phyloP scores from a whole-genome alignment of 2,113 vertebrate genomes.

The Prinia subflava region DNA sequence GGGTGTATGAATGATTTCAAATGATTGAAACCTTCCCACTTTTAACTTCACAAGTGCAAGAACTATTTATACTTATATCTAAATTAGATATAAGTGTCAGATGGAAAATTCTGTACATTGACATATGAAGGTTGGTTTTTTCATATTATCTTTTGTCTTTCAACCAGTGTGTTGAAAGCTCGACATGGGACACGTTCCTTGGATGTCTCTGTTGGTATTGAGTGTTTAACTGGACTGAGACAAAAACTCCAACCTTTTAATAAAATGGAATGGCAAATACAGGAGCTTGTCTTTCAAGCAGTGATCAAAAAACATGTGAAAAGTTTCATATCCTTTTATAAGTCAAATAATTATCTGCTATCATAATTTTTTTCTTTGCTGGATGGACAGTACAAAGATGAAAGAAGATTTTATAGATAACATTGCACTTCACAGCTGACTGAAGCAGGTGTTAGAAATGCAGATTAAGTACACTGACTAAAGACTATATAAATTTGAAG shows the following conservation, averaged over 20 bases:
- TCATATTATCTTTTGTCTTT: background rate
- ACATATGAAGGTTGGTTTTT: background rate
- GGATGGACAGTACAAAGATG: conserved; percentile 82
- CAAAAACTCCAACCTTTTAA: conserved; percentile 22
- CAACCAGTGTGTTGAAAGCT: background rate
- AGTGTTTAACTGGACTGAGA: background rate
- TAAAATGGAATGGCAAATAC: conserved; percentile 53
- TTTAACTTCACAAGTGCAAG: background rate
- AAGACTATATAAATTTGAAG: conserved; percentile 98
- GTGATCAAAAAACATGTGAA: conserved; percentile 60
- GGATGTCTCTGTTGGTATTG: background rate
- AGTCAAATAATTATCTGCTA: conserved; percentile 67
- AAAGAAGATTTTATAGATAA: conserved; percentile 82
- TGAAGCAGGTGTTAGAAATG: conserved; percentile 98
- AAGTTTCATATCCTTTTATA: conserved; percentile 58
- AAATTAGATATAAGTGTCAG: background rate
- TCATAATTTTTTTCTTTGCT: conserved; percentile 39
- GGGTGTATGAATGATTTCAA: no score
- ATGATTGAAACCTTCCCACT: background rate
- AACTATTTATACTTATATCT: background rate
- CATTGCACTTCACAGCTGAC: conserved; percentile 80
- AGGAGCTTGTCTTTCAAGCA: conserved; percentile 45
- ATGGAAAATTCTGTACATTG: background rate
- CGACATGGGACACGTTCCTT: background rate
- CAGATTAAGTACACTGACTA: conserved; percentile 94